Evolutionary conservation across 1,140 invertebrate species (phyloP), one percentile per base, ranked within the genome.

Genomic region (Drosophila truncata): DNA sequence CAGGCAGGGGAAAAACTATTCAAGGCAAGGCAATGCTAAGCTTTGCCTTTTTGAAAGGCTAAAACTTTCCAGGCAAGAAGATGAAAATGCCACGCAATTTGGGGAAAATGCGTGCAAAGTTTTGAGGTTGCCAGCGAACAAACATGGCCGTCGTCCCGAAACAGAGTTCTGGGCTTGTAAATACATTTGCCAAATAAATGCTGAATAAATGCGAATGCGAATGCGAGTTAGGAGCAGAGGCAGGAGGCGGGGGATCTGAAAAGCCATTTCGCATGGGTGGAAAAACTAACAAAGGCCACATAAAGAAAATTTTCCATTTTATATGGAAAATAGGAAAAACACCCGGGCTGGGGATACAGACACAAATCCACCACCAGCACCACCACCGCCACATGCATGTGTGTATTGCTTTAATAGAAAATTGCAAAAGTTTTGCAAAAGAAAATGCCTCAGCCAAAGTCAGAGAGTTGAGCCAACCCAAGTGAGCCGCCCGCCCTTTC

Each of bases 361-460:
- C 75, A 73, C 79, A 80, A 76, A 85, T 55, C 75, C 49, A 82
- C 64, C 74, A 41, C 42, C 74, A 60, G 29, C 59, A 76, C 75
- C 59, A 39, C 41, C 75, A 61, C 41, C 60, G 20, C 58, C 57
- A 58, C 52, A 63, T 67, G 35, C 66, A 79, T 65, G 81, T 90
- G 78, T 90, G 85, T 90, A 90, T 90, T 90, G 85, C 85, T 90
- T 90, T 90, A 90, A 90, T 90, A 90, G 85, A 90, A 90, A 90
- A 90, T 90, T 90, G 85, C 85, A 90, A 90, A 90, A 90, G 81
- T 90, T 90, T 90, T 61, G 85, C 82, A 82, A 90, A 90, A 88
- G 84, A 88, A 88, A 88, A 87, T 87, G 84, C 84, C 84, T 84
- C 73, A 88, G 80, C 71, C 81, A 83, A 83, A 72, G 80, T 50